phyloP scores from a whole-genome alignment of 2,113 vertebrate species.

The Coptodon bakossiorum region DNA sequence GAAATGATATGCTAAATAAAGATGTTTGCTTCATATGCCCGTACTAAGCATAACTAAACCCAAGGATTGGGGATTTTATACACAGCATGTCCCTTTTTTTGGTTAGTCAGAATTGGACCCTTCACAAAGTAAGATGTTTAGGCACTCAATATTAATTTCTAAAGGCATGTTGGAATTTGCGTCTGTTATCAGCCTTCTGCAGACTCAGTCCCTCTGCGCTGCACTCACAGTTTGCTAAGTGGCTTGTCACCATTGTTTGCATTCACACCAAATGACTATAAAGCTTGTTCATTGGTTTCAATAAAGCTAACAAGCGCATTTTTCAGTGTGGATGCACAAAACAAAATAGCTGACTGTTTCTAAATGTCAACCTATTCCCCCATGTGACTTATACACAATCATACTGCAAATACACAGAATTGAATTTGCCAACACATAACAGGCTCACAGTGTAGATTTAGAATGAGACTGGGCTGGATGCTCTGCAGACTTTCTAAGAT shows the following conservation, averaged over 20 bases:
- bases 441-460: not conserved
- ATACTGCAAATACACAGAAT: not conserved
- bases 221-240: conserved; percentile 8
- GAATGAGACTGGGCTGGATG: not conserved
- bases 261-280: conserved; percentile 24
- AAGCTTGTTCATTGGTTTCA: not conserved
- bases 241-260: conserved; percentile 35
- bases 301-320: conserved; percentile 7
- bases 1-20: not conserved
- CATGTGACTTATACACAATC: not conserved
- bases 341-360: not conserved
- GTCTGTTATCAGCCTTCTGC: conserved; percentile 34
- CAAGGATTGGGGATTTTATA: not conserved
- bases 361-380: conserved; percentile 52
- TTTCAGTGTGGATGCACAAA: not conserved
- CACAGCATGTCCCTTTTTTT: not conserved
- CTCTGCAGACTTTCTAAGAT: not conserved
- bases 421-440: not conserved
- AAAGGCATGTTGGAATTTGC: not conserved
- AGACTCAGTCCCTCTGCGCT: conserved; percentile 2
- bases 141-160: not conserved
- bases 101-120: not conserved
- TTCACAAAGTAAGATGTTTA: not conserved
- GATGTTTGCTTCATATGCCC: not conserved
- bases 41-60: not conserved